Conservation (phyloP, 2,888 invertebrate genomes). For the Panopea generosa region DNA sequence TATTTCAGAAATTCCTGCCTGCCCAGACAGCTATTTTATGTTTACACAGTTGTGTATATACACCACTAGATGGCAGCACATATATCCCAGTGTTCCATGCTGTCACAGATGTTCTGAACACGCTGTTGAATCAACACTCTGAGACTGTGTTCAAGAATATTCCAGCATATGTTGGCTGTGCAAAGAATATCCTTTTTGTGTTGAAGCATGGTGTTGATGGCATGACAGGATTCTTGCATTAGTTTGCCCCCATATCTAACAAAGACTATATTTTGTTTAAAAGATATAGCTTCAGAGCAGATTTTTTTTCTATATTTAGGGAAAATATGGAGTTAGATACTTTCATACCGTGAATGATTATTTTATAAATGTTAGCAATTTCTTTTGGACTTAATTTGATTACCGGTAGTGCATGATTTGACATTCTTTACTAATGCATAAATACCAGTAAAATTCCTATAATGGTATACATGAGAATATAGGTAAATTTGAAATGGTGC, state of each 20-base stretch:
- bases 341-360: too few species aligned
- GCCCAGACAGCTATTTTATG: slow-evolving; percentile 51
- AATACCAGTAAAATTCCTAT: too few species aligned
- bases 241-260: not conserved
- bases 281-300: too few species aligned
- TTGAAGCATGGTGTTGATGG: not conserved
- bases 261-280: not conserved
- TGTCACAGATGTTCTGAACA: slow-evolving; percentile 62
- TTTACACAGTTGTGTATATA: slow-evolving; percentile 61
- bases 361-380: too few species aligned
- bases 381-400: too few species aligned
- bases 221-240: not conserved
- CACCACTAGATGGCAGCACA: slow-evolving; percentile 53
- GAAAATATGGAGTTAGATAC: too few species aligned
- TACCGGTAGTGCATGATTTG: too few species aligned
- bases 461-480: too few species aligned
- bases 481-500: too few species aligned
- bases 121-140: slow-evolving; percentile 64
- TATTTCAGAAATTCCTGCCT: slow-evolving; percentile 64
- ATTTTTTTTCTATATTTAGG: too few species aligned
- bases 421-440: too few species aligned
- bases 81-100: slow-evolving; percentile 67
- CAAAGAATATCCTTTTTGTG: slow-evolving; percentile 73
- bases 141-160: slow-evolving; percentile 64
- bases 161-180: slow-evolving; percentile 64